Evolutionary conservation across 2,113 vertebrate genomes (phyloP), one percentile per base, ranked within the genome.

Genomic region (Vireo altiloquus): DNA sequence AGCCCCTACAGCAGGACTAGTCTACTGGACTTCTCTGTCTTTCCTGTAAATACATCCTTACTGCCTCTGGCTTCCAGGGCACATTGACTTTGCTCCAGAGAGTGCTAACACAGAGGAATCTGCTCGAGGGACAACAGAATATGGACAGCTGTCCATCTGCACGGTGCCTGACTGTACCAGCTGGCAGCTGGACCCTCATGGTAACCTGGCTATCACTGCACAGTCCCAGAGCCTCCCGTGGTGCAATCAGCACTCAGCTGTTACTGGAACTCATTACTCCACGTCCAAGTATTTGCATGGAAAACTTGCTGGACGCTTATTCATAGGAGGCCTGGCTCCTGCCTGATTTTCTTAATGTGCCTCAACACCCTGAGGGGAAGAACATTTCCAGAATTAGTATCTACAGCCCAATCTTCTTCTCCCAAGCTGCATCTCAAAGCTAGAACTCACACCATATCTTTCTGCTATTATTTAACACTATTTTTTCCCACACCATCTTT

Each of bases 121-220:
- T 78, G 91, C 94, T 84, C 3, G 2, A 92, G 94, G 91, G 82
- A 90, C 83, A 87, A 27, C 50, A 92, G 68, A 16, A 59, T 31
- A 75, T 10, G 89, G 94, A 83, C 44, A 97, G 68, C 33, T 89
- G 66, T 71, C 83, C 92, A 92, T 64, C 64, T 89, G 91, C 89
- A 37, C 11, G 15, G 57, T 60, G n/a, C n/a, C 57, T 37, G 57
- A 17, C 23, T 25, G 57, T 7, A 35, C n/a, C 56, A 59, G n/a
- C 57, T 37, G 57, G 57, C 95, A 90, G 95, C 94, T 88, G 96
- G 24, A 82, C 20, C 75, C 27, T 14, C 4, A 0, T 2, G 66
- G 85, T 13, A 19, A 60, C 47, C 91, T 87, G 7, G 30, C 39
- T 21, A 24, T 11, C 79, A 30, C 50, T 6, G 22, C 46, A 9